Evolutionary conservation across 2,888 invertebrate species (phyloP), one percentile per base, ranked within the genome.

Genomic region (Meiosimyza platycephala): DNA sequence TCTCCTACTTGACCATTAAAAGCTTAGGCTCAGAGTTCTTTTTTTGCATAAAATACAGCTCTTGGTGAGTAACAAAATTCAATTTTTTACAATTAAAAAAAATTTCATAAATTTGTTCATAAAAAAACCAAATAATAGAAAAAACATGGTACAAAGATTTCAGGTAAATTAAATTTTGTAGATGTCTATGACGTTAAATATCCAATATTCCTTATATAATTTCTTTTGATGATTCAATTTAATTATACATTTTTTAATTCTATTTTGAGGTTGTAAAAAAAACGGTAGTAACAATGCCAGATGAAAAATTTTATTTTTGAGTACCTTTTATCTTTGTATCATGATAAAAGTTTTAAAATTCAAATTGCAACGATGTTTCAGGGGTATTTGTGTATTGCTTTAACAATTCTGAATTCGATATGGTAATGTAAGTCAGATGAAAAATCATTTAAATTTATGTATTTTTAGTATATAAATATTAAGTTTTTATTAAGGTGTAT

Each of bases 31-130:
- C 62, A 54, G 70, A 40, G 70, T 69, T 28, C 40, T 40, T 33
- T 70, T 70, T 70, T 70, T 63, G 70, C 63, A 70, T 70, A 70
- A 70, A 54, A 47, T 70, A 63, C 70, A 63, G 70, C 54, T 63
- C 40, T 63, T 70, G 70, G 70, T 70, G 70, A 70, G 70, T 70
- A 70, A 54, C 50, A 63, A 68, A 11, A 62, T 40, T 52, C 28
- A 70, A 52, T 33, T 57, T 48, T 5, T 28, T 13, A 9, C 16
- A 62, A 54, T 54, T n/a, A 70, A n/a, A 70, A 70, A 62, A 63
- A 28, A 28, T 28, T 63, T 47, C 55, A 60, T 51, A 52, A 13
- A 48, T 48, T 47, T 16, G 47, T 48, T 13, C 48, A 15, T 33
- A 7, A 33, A 40, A 15, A 40, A 40, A 40, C 16, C 6, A 11